Percentiles rank a stretch among this genome's conserved stretches.
Conservation (phyloP, 1,140 invertebrate genomes). For the Ceratosolen solmsi region DNA sequence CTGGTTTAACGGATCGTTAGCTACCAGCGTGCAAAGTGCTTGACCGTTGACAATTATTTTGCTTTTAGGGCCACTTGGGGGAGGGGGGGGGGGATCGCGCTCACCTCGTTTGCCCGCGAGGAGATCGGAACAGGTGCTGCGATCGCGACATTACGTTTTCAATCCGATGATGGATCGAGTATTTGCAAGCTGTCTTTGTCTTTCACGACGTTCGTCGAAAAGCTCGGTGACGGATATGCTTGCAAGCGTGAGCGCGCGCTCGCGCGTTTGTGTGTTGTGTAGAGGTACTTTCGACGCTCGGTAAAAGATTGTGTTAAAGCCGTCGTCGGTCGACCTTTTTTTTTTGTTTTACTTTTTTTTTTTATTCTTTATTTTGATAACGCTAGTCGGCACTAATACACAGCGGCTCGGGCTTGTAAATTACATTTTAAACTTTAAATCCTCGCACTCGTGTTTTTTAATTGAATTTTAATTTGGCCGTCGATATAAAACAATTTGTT, state of each 20-base stretch:
- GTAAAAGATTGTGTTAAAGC: neutral
- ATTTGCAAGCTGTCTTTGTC: neutral
- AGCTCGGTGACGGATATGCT: too few relatives aligned
- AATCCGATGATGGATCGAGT: neutral
- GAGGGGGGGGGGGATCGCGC: neutral
- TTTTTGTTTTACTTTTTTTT: too few relatives aligned
- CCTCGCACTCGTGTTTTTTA: neutral
- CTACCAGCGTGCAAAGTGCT: neutral
- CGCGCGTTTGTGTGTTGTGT: too few relatives aligned
- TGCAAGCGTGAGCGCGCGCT: too few relatives aligned
- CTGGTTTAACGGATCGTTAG: neutral
- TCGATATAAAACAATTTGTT: neutral
- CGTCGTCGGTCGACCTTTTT: neutral
- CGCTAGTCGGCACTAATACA: too few relatives aligned
- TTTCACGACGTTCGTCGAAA: too few relatives aligned
- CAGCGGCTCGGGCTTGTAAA: neutral
- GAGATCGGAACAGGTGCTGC: neutral
- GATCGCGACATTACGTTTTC: neutral
- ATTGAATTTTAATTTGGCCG: neutral
- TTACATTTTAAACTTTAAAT: neutral
- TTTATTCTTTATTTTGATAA: too few relatives aligned
- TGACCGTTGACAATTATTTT: neutral
- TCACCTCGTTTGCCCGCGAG: neutral
- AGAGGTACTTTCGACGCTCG: neutral
- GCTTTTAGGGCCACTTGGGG: neutral